These are phyloP conservation scores for Nannoperca obscura DNA, from an alignment of 2,797 vertebrate genomes.

Conservation along the genomic window DNA sequence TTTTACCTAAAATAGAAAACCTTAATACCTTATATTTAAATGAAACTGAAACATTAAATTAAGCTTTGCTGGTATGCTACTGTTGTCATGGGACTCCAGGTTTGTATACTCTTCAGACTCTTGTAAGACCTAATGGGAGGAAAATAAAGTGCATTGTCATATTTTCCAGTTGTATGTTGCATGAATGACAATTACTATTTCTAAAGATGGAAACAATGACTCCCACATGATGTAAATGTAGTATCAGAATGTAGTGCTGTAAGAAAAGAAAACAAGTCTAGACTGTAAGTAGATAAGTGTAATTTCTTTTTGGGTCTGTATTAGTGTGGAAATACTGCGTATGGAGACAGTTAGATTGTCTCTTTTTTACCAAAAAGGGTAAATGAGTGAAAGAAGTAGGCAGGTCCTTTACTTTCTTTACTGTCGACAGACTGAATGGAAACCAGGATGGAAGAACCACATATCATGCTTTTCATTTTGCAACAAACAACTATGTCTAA, in stretches of 20 bases:
- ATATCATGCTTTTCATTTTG: constrained; percentile 57
- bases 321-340: not conserved
- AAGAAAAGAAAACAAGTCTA: not conserved
- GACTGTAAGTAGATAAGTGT: not conserved
- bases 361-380: not conserved
- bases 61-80: not conserved
- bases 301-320: not conserved
- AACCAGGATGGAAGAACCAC: constrained; percentile 40
- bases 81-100: not conserved
- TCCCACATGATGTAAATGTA: not conserved
- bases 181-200: not conserved
- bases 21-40: not conserved
- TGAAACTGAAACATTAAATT: not conserved
- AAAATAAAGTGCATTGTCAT: not conserved
- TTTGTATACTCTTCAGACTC: not conserved
- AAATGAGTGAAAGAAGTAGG: not conserved
- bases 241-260: not conserved
- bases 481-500: constrained; percentile 62
- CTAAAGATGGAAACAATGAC: not conserved
- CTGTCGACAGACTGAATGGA: constrained; percentile 37
- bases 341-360: not conserved
- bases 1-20: not conserved
- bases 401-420: not conserved
- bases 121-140: no score
- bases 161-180: not conserved